These are phyloP conservation scores for Anniella stebbinsi DNA, from an alignment of 2,797 vertebrate genomes.

Conservation along the genomic window DNA sequence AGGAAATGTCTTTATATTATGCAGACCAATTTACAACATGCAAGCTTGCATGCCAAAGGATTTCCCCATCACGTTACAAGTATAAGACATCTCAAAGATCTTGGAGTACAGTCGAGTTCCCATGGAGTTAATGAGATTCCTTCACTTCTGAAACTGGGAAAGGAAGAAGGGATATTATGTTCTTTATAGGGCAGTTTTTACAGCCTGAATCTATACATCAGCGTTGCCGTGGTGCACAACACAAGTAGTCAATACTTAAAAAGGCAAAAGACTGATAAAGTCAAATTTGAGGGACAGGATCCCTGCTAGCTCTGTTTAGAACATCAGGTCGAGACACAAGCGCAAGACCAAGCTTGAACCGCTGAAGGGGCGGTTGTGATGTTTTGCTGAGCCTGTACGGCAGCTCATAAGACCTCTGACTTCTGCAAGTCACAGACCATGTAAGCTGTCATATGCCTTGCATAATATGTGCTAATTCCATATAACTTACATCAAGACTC, in stretches of 20 bases:
- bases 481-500: conserved; percentile 20
- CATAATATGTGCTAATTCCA: conserved; percentile 4
- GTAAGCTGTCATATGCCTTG: background rate
- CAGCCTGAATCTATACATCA: background rate
- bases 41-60: background rate
- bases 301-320: background rate
- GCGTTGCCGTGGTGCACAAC: background rate
- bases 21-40: background rate
- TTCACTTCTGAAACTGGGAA: background rate
- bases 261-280: background rate
- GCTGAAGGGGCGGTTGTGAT: background rate
- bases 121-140: conserved; percentile 8
- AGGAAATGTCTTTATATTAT: background rate
- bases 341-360: background rate
- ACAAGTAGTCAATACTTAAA: background rate
- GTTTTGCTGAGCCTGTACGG: background rate
- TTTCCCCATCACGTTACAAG: background rate
- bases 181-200: background rate
- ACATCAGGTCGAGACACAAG: background rate
- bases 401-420: background rate
- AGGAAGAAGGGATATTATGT: background rate
- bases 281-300: background rate
- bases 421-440: background rate
- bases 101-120: background rate
- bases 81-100: background rate